Conservation (phyloP, 2,888 invertebrate species). For the Drosophila paramelanica region DNA sequence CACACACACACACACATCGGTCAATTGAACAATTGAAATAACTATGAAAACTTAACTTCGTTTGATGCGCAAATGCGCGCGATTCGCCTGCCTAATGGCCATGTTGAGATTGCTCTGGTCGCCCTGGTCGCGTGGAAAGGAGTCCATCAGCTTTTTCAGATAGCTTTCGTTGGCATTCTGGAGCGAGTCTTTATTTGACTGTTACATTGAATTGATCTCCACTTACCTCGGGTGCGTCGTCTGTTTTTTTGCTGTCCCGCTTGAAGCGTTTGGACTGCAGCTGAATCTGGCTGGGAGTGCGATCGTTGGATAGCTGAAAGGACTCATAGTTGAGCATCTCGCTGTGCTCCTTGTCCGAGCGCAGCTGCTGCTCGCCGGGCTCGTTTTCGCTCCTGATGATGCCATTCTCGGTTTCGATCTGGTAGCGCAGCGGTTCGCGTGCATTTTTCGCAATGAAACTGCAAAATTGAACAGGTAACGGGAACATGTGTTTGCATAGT, state of each 20-base stretch:
- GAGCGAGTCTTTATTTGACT: background rate
- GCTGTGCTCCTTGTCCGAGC: conserved; percentile 38
- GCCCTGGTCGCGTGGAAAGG: conserved; percentile 79
- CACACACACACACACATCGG: background rate
- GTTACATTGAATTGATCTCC: rapidly evolving
- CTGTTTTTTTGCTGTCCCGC: conserved; percentile 45
- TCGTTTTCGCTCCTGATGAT: conserved; percentile 48
- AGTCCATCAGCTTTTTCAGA: conserved; percentile 81
- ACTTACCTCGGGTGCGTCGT: conserved; percentile 61
- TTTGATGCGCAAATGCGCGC: conserved; percentile 80
- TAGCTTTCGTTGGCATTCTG: conserved; percentile 76
- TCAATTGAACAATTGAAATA: conserved; percentile 31
- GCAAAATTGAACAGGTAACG: conserved; percentile 29
- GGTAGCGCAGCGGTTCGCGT: conserved; percentile 48
- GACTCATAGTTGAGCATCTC: conserved; percentile 48
- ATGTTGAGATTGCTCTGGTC: conserved; percentile 56
- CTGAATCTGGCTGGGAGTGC: conserved; percentile 3
- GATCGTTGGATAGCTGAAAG: conserved; percentile 5
- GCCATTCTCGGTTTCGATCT: conserved; percentile 40
- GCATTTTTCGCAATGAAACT: conserved; percentile 64
- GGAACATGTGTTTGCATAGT: conserved; percentile 6
- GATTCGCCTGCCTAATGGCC: conserved; percentile 47
- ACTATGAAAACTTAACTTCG: conserved; percentile 59
- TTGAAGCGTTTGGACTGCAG: conserved; percentile 39
- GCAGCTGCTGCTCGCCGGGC: conserved; percentile 31